Percentiles rank a stretch among this genome's conserved stretches.
Evolutionary conservation across 1,140 invertebrate species (phyloP).

Genomic region (Phymastichus coffea): DNA sequence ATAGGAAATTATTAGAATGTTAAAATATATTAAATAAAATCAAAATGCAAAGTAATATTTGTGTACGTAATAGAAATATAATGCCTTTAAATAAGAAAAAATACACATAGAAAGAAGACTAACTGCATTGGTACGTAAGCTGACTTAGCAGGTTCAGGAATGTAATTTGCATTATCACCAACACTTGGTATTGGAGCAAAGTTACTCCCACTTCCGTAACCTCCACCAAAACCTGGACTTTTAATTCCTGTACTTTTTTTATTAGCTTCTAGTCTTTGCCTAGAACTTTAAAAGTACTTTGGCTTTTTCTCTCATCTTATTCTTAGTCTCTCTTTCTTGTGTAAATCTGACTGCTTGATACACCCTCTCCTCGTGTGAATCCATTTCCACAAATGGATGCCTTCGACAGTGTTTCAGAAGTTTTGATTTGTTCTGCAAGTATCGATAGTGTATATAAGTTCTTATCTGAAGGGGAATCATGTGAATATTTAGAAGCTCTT

Average conservation of each 20-base stretch:
- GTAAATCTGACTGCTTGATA: slow-evolving; percentile 97
- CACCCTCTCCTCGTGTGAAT: slow-evolving; percentile 99
- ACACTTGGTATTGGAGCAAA: slow-evolving; percentile 55
- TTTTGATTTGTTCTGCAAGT: too few relatives aligned
- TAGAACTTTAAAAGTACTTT: too few relatives aligned
- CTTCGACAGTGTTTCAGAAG: too few relatives aligned
- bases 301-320: slow-evolving; percentile 96
- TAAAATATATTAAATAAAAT: too few relatives aligned
- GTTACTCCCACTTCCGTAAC: slow-evolving; percentile 59
- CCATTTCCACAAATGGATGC: slow-evolving; percentile 99
- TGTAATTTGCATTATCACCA: slow-evolving; percentile 57
- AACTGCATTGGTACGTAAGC: slow-evolving; percentile 54
- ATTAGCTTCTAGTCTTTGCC: slow-evolving; percentile 80
- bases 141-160: slow-evolving; percentile 57
- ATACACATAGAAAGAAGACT: too few relatives aligned
- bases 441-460: too few relatives aligned
- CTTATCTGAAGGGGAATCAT: too few relatives aligned
- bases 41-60: too few relatives aligned
- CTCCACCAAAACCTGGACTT: slow-evolving; percentile 57
- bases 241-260: slow-evolving; percentile 68
- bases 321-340: slow-evolving; percentile 95
- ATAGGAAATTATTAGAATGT: too few relatives aligned
- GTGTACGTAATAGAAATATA: too few relatives aligned
- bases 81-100: too few relatives aligned
- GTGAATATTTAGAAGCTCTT: too few relatives aligned